A percentile compares a stretch with the other conserved stretches of the same genome.
phyloP scores from a whole-genome alignment of 1,140 invertebrate species.

The Drosophila nigrodunni region DNA sequence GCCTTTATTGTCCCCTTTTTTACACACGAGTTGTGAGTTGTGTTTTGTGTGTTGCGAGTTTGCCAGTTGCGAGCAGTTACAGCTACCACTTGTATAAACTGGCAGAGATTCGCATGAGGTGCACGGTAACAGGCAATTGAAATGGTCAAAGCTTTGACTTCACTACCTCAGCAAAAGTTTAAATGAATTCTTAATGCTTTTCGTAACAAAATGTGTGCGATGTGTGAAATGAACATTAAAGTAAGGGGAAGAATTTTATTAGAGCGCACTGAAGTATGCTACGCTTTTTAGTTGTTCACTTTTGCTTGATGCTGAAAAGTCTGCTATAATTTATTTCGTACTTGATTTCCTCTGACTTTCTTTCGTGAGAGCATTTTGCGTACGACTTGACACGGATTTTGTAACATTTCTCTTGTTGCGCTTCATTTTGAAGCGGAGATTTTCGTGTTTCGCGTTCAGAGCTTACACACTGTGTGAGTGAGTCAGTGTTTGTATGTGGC shows the following conservation, averaged over 20 bases:
- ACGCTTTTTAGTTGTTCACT: not conserved
- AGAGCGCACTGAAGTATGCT: not conserved
- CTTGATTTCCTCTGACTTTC: not conserved
- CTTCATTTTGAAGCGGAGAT: conserved; percentile 71
- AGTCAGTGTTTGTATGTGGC: conserved; percentile 14
- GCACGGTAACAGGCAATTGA: conserved; percentile 49
- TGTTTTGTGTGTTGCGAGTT: conserved; percentile 44
- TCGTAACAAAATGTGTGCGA: not conserved
- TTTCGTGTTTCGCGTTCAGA: conserved; percentile 68
- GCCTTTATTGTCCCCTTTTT: conserved; percentile 75
- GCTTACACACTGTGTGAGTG: conserved; percentile 47
- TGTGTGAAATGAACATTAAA: not conserved
- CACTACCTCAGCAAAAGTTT: conserved; percentile 1
- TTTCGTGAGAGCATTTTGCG: conserved; percentile 13
- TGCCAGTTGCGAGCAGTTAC: conserved; percentile 39
- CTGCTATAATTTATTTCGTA: not conserved
- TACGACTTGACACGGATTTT: not conserved
- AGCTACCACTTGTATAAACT: conserved; percentile 55
- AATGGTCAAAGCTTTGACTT: conserved; percentile 42
- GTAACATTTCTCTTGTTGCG: conserved; percentile 56
- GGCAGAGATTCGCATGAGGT: conserved; percentile 58
- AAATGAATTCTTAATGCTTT: not conserved
- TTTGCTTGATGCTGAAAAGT: not conserved
- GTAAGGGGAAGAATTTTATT: too few relatives aligned
- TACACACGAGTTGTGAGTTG: conserved; percentile 55